Percentiles rank a stretch among this genome's conserved stretches.
These are phyloP conservation scores for Standfussiana lucernea DNA, from an alignment of 2,888 invertebrate genomes.

Conservation along the genomic window DNA sequence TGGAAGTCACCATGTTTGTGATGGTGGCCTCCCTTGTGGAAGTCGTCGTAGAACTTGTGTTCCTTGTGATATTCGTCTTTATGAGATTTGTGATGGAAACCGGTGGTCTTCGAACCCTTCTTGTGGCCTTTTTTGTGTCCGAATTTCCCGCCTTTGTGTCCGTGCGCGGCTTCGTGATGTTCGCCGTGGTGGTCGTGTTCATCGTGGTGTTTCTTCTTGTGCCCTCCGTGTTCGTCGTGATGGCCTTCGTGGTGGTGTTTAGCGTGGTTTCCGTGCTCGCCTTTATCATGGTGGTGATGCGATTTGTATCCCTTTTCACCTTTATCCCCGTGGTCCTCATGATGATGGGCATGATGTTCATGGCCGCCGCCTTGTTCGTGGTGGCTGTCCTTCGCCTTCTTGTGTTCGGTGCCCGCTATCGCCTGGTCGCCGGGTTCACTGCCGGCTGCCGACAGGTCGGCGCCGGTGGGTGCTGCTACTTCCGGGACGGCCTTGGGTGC, in stretches of 20 bases:
- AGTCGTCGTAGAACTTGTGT: conserved; percentile 97
- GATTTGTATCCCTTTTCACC: conserved; percentile 95
- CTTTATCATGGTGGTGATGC: conserved; percentile 94
- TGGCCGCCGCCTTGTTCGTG: conserved; percentile 93
- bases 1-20: conserved; percentile 95
- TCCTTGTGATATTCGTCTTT: conserved; percentile 97
- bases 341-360: conserved; percentile 92
- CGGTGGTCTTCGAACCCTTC: conserved; percentile 95
- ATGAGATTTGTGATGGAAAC: conserved; percentile 96
- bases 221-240: conserved; percentile 94
- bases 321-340: conserved; percentile 93
- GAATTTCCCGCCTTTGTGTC: conserved; percentile 95
- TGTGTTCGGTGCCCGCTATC: conserved; percentile 89
- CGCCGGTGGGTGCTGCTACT: conserved; percentile 65
- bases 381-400: conserved; percentile 86
- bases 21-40: conserved; percentile 96
- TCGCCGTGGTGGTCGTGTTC: conserved; percentile 94
- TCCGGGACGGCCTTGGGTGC: conserved; percentile 66
- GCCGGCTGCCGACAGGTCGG: conserved; percentile 68
- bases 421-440: conserved; percentile 79
- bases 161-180: conserved; percentile 94
- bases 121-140: conserved; percentile 96
- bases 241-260: conserved; percentile 95
- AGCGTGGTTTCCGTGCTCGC: conserved; percentile 94
- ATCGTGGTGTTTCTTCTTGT: conserved; percentile 95